These are phyloP conservation scores for Champsocephalus gunnari DNA, from an alignment of 2,797 vertebrate genomes.

Conservation along the genomic window DNA sequence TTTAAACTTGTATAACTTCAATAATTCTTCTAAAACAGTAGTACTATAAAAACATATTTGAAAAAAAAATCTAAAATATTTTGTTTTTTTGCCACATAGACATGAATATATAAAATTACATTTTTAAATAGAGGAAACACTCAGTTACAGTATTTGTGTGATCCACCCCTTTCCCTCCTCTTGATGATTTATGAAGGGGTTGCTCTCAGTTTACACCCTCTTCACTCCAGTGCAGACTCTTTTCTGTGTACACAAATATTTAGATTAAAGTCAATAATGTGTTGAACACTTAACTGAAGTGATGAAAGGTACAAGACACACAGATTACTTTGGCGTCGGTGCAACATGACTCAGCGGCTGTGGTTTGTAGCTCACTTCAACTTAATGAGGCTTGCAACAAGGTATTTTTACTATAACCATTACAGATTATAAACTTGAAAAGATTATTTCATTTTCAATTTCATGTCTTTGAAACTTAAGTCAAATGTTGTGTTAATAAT, in stretches of 20 bases:
- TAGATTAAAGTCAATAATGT: neutral
- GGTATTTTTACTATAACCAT: neutral
- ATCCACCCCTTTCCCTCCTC: neutral
- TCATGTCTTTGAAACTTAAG: neutral
- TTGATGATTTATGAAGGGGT: neutral
- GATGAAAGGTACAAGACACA: neutral
- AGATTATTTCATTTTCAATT: neutral
- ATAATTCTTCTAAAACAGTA: neutral
- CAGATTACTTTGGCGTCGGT: neutral
- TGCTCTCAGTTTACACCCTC: rapidly evolving
- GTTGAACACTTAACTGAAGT: neutral
- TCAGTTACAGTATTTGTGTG: no score
- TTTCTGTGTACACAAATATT: conserved; percentile 23
- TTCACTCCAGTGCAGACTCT: conserved; percentile 11
- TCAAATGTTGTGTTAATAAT: neutral
- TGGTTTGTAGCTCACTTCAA: neutral
- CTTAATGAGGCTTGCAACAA: neutral
- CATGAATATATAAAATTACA: neutral
- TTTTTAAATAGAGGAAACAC: neutral
- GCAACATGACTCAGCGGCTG: neutral
- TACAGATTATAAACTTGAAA: neutral
- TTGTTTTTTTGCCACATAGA: neutral
- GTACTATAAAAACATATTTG: neutral
- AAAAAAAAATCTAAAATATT: neutral
- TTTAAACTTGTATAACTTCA: neutral